These are phyloP conservation scores for Hyposoter dolosus DNA, from an alignment of 2,888 invertebrate species.

Conservation along the genomic window DNA sequence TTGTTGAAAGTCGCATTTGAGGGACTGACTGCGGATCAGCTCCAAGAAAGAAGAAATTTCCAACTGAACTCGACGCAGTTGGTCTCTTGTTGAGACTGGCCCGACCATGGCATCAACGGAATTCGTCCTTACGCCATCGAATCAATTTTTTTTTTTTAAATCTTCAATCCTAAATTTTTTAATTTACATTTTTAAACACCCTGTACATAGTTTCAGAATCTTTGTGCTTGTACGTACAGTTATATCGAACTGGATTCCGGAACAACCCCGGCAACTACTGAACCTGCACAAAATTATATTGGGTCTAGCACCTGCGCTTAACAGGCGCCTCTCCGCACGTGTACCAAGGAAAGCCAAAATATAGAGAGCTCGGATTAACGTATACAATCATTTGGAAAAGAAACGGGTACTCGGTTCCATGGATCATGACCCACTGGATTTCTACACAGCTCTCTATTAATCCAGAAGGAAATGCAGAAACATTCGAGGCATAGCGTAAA, in stretches of 20 bases:
- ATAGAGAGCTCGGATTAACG: constrained; percentile 21
- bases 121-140: too few relatives aligned
- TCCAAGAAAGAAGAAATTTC: neutral
- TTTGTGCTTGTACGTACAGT: neutral
- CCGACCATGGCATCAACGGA: too few relatives aligned
- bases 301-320: constrained; percentile 61
- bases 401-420: neutral
- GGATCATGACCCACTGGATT: neutral
- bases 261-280: constrained; percentile 31
- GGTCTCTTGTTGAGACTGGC: neutral
- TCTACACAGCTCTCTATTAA: neutral
- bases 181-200: neutral
- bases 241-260: constrained; percentile 4
- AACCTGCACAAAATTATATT: constrained; percentile 59
- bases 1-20: neutral
- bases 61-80: neutral
- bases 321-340: constrained; percentile 33
- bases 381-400: neutral
- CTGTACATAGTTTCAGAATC: neutral
- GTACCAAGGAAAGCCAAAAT: constrained; percentile 27
- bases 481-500: too few relatives aligned
- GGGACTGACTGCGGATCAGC: neutral
- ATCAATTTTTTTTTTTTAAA: too few relatives aligned
- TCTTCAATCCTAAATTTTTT: neutral
- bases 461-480: too few relatives aligned